Evolutionary conservation across 2,797 vertebrate genomes (phyloP), one percentile per base, ranked within the genome.

Genomic region (Lemur catta): DNA sequence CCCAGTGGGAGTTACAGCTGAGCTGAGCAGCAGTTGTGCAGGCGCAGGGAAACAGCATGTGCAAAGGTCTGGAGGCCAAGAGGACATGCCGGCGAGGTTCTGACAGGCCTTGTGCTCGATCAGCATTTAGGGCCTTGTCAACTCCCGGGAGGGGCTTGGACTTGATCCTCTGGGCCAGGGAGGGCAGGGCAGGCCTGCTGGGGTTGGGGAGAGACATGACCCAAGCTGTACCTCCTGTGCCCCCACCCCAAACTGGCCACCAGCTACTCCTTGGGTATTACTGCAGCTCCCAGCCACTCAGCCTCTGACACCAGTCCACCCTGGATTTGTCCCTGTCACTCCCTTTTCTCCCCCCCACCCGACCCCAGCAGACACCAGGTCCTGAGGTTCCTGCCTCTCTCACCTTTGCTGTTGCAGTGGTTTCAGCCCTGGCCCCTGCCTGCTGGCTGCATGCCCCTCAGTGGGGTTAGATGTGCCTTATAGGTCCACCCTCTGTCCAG

Each of bases 91-190:
- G 3, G 24, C 6, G 38, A 14, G 28, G 28, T 7, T 35, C 33
- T 50, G 5, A 15, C n/a, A 0, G 41, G 48, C 24, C 1, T 28
- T 14, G 35, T 12, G 38, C 4, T 24, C 8, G 0, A 2, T 50
- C 50, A 50, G 78, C 67, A 2, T 1, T 10, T 8, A 2, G 20
- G 63, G 33, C 24, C 7, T 78, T 26, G 4, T 3, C 4, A 69
- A 46, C 38, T 43, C 24, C 20, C 6, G 0, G 1, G n/a, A 7
- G 8, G 35, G 24, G 7, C 14, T 38, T 30, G 59, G 38, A 35
- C 74, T 63, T 41, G 67, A 33, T 30, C 52, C 38, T 43, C 30
- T 15, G 22, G 61, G 22, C 13, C 24, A 6, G 28, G 55, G 52
- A 33, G 33, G 14, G 67, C 57, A 12, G 61, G 78, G 63, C 35